A percentile compares a stretch with the other conserved stretches of the same genome.
Conservation (phyloP, 2,797 vertebrate genomes). For the Rachycentron canadum region DNA sequence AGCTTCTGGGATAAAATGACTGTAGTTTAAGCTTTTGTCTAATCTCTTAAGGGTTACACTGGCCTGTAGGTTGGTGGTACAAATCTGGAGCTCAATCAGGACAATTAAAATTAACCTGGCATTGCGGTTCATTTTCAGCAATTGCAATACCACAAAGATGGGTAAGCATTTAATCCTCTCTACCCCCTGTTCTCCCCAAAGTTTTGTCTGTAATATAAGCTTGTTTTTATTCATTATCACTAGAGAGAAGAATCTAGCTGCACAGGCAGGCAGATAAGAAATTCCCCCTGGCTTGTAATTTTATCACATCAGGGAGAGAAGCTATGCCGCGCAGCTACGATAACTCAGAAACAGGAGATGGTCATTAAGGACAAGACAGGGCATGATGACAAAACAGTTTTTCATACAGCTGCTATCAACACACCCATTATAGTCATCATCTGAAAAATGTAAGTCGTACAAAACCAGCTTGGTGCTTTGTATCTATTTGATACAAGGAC, state of each 20-base stretch:
- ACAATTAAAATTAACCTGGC: not conserved
- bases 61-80: not conserved
- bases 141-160: not conserved
- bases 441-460: not conserved
- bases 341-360: constrained; percentile 17
- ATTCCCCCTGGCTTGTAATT: constrained; percentile 19
- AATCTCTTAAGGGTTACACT: constrained; percentile 3
- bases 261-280: not conserved
- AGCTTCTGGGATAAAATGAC: constrained; percentile 17
- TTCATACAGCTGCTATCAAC: not conserved
- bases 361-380: not conserved
- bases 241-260: not conserved
- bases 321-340: not conserved
- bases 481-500: not conserved
- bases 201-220: not conserved
- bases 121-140: not conserved
- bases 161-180: constrained; percentile 5
- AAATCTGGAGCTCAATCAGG: not conserved
- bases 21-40: constrained; percentile 14
- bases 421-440: not conserved
- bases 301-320: constrained; percentile 31
- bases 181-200: constrained; percentile 1
- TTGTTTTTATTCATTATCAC: constrained; percentile 27
- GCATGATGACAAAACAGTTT: not conserved
- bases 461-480: not conserved